A percentile compares a stretch with the other conserved stretches of the same genome.
These are phyloP conservation scores for Acleris literana DNA, from an alignment of 2,888 invertebrate genomes.

Conservation along the genomic window DNA sequence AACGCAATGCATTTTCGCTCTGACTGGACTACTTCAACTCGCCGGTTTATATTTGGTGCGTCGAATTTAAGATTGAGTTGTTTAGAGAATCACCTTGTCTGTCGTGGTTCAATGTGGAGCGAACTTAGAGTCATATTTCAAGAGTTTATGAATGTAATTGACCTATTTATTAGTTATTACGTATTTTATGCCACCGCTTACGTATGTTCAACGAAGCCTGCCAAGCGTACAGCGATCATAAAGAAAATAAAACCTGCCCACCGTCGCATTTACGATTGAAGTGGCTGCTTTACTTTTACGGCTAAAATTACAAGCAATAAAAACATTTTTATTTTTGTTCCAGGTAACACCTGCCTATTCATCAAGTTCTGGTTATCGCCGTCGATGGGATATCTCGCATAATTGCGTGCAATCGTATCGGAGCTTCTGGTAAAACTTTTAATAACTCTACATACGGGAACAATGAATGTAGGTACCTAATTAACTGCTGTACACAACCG, in stretches of 20 bases:
- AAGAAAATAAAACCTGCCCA: slow-evolving; percentile 45
- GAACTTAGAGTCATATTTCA: neutral
- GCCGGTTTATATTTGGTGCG: no score
- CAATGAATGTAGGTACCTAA: no score
- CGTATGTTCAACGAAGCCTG: slow-evolving; percentile 36
- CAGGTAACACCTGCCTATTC: slow-evolving; percentile 46
- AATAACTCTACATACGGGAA: no score
- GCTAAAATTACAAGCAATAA: slow-evolving; percentile 46
- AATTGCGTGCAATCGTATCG: slow-evolving; percentile 16
- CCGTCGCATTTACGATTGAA: slow-evolving; percentile 48
- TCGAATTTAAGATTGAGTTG: no score
- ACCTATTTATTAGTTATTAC: no score
- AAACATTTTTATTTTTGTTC: slow-evolving; percentile 45
- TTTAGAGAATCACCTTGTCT: no score
- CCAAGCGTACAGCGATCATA: slow-evolving; percentile 40
- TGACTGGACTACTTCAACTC: no score
- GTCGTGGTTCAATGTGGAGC: no score
- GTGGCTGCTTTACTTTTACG: slow-evolving; percentile 46
- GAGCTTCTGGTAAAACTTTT: neutral
- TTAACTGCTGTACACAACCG: no score
- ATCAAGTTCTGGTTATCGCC: slow-evolving; percentile 30
- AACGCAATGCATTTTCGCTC: no score
- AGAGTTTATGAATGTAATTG: neutral
- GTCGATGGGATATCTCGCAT: slow-evolving; percentile 2
- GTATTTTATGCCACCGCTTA: slow-evolving; percentile 36